Evolutionary conservation across 1,140 invertebrate genomes (phyloP).

Genomic region (Bombus breviceps): DNA sequence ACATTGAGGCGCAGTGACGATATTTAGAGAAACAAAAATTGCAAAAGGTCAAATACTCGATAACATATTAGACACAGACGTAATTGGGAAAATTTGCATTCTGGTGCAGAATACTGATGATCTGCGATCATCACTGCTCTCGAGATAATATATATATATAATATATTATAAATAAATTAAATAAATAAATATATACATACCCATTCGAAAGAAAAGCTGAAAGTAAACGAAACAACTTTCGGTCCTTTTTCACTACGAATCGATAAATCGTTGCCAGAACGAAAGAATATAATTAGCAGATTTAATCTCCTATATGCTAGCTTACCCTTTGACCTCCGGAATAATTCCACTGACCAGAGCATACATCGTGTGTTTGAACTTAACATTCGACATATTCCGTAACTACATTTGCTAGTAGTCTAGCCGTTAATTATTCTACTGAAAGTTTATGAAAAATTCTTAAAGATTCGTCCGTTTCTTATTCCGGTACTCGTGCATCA

Average conservation of each 20-base stretch:
- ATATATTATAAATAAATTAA: no score
- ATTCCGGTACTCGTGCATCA: no score
- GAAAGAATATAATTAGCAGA: conserved; percentile 70
- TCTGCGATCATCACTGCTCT: no score
- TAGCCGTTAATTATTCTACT: no score
- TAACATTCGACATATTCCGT: conserved; percentile 2
- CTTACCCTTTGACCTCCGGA: conserved; percentile 71
- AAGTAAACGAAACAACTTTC: background rate
- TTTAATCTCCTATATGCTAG: conserved; percentile 57
- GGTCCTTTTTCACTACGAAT: background rate
- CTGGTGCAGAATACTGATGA: background rate
- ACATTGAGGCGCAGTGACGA: background rate
- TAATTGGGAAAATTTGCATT: background rate
- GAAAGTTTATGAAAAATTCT: background rate
- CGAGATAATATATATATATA: background rate
- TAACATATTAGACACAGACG: background rate
- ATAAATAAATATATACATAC: no score
- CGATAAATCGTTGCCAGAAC: background rate
- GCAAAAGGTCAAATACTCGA: conserved; percentile 8
- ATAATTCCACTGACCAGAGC: conserved; percentile 73
- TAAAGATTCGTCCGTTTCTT: background rate
- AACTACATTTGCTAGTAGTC: background rate
- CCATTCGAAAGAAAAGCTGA: background rate
- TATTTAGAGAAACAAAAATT: background rate
- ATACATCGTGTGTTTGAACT: background rate